Base-by-base conservation (phyloP, 2,797 vertebrate genomes). In the Heliangelus exortis region DNA sequence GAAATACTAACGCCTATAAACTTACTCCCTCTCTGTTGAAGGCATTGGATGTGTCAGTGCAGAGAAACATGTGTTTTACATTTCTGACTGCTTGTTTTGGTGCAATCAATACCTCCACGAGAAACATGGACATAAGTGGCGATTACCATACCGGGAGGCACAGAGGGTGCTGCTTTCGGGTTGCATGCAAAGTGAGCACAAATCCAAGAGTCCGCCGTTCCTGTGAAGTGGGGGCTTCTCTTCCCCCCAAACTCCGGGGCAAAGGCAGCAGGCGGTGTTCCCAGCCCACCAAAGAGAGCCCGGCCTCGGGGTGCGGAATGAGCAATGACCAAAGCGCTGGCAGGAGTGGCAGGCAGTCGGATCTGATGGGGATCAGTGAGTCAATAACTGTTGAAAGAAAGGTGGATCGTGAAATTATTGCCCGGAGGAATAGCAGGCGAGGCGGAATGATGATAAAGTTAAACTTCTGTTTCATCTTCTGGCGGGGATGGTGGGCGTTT, bases 401-500 rank as follows among this genome's bases (percentile, higher is more conserved):
- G 75, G 67, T 83, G 95, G 63, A 85, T 89, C 92, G 85, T 20
- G 43, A 93, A 86, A 87, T 92, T 54, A 73, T 66, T 83, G 95
- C 95, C 84, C 89, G 84, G n/a, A 97, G 96, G 93, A 95, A 87
- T 93, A 93, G 85, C 93, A 93, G 86, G 96, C 86, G 92, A 96
- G 95, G 93, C 57, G 95, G 96, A 95, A 96, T 90, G 78, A 96
- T 94, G 83, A 95, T 96, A 96, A 98, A 98, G 98, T 98, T 98
- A 90, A 96, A 97, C 96, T 94, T 97, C 96, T 96, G 96, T 71
- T 90, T 94, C 94, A 93, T 96, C 97, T 95, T 97, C 92, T 97
- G 96, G 57, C 97, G 97, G 94, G 97, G 97, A 89, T 97, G 97
- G 97, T 98, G 98, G 98, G 97, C 98, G 97, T 98, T 98, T 93